phyloP scores from a whole-genome alignment of 2,113 vertebrate genomes.

The Epinephelus lanceolatus region DNA sequence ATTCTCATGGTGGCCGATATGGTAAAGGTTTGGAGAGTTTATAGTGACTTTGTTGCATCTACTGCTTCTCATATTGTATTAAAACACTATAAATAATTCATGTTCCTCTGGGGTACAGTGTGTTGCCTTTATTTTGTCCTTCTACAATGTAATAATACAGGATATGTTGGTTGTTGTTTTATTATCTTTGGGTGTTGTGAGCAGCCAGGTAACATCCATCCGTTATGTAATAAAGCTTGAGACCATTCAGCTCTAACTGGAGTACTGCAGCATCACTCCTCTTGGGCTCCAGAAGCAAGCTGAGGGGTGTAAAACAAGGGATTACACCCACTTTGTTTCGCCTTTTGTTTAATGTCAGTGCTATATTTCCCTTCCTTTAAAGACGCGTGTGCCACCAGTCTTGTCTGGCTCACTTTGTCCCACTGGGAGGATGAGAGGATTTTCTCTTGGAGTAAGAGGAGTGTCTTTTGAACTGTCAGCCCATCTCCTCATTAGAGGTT shows the following conservation, averaged over 20 bases:
- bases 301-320: background rate
- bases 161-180: background rate
- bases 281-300: background rate
- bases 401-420: background rate
- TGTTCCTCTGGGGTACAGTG: background rate
- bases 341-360: background rate
- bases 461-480: constrained; percentile 7
- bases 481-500: constrained; percentile 39
- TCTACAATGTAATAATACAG: background rate
- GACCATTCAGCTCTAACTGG: background rate
- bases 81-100: background rate
- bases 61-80: background rate
- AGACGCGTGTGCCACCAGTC: background rate
- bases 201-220: background rate
- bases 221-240: background rate
- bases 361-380: background rate
- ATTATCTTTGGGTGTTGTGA: background rate
- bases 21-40: background rate
- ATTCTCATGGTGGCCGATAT: background rate
- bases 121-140: too few species aligned
- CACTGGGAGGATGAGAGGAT: constrained; percentile 38
- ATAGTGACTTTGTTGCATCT: background rate
- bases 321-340: background rate
- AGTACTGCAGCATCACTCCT: too few species aligned
- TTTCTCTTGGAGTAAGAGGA: constrained; percentile 18